Base-by-base conservation (phyloP, 2,113 vertebrate species). In the Etia nguti region DNA sequence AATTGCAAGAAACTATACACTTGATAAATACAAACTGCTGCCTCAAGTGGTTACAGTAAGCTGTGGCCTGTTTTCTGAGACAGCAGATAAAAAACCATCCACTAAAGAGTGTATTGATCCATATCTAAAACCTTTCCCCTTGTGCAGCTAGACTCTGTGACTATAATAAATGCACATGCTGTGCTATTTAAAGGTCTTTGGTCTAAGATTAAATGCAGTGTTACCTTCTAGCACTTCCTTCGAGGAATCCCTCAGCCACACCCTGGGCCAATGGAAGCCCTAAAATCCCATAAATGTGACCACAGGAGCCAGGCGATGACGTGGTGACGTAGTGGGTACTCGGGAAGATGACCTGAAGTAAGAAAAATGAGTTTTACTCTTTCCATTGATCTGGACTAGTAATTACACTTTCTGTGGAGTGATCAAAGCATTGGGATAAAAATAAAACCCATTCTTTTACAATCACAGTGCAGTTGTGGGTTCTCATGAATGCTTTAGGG, bases 391-490 rank as follows among this genome's bases (percentile, higher is more conserved):
- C 86, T 84, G 80, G 70, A 89, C 89, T 87, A 89, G 89, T 95
- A 95, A 95, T 96, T 96, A 92, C 87, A 79, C 41, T 88, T 84
- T 77, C 70, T 85, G 86, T 46, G 57, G 88, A 79, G 81, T 57
- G 92, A 95, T 95, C 91, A 96, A 95, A 95, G 91, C 83, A 52
- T 91, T 50, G 15, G 89, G 90, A 84, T 90, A 60, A 93, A 95
- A 95, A 92, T 90, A 93, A 89, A 91, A 83, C 82, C 88, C 80
- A 91, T 96, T 95, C 93, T 95, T 90, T 89, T 52, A 89, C 68
- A 80, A 85, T 93, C 86, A 86, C 70, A 60, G 80, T 56, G 93
- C 86, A 95, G 87, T 96, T 96, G 94, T 81, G 94, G 94, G 60
- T 93, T 93, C 86, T 79, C 60, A 57, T 82, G 87, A 81, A 86